Percentiles rank a stretch among this genome's conserved stretches.
These are phyloP conservation scores for Hydropotes inermis DNA, from an alignment of 2,113 vertebrate genomes.

Conservation along the genomic window DNA sequence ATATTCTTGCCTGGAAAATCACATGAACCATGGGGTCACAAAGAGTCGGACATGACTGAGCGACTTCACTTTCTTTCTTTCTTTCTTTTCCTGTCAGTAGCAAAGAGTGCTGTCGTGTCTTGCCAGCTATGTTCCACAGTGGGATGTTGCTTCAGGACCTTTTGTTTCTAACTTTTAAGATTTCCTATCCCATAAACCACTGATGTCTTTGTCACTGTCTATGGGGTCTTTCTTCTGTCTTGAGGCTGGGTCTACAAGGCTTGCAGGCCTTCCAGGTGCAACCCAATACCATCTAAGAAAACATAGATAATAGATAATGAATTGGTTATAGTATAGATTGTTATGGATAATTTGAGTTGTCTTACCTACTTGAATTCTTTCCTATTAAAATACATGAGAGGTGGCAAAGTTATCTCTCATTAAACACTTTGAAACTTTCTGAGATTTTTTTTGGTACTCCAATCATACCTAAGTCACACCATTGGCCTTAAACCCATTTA, in stretches of 20 bases:
- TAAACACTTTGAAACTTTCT: neutral
- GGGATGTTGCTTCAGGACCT: neutral
- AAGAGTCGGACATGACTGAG: neutral
- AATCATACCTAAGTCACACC: neutral
- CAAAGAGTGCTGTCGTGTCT: neutral
- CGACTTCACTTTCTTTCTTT: neutral
- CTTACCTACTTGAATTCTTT: constrained; percentile 19
- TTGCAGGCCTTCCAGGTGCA: neutral
- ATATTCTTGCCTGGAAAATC: neutral
- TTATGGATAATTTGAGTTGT: constrained; percentile 17
- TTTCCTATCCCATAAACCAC: neutral
- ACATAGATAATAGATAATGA: neutral
- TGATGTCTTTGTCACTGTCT: neutral
- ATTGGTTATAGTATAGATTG: neutral
- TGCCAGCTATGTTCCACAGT: neutral
- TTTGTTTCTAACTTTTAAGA: neutral
- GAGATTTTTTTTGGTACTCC: neutral
- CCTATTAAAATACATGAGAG: neutral
- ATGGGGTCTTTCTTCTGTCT: neutral
- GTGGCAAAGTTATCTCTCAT: neutral
- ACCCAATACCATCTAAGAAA: constrained; percentile 3
- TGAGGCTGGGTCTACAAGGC: neutral
- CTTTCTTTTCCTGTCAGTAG: neutral
- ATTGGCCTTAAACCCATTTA: constrained; percentile 31
- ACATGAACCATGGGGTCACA: neutral